Percentiles rank a stretch among this genome's conserved stretches.
phyloP scores from a whole-genome alignment of 2,113 vertebrate genomes.

The Podocnemis expansa region DNA sequence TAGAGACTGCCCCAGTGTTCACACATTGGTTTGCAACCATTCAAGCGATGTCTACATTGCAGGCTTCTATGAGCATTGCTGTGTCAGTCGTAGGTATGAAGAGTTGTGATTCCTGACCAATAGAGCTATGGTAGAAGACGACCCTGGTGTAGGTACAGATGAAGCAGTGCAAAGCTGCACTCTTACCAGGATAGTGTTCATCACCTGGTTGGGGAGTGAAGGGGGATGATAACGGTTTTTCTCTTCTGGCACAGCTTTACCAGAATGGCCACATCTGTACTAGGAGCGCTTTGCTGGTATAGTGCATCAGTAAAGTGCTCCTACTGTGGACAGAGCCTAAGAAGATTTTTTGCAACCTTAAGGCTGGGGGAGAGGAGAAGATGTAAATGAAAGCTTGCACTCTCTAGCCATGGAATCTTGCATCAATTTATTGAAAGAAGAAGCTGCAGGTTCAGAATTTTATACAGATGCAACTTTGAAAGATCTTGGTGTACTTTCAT shows the following conservation, averaged over 20 bases:
- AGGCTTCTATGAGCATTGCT: neutral
- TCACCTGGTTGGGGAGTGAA: no score
- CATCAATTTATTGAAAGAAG: no score
- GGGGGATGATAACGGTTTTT: neutral
- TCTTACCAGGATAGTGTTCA: no score
- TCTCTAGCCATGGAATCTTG: no score
- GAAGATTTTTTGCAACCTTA: neutral
- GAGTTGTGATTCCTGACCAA: neutral
- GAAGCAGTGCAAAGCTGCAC: no score
- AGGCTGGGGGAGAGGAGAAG: neutral
- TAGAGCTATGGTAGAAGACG: no score
- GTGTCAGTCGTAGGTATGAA: neutral
- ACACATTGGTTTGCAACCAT: neutral
- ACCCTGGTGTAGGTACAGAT: neutral
- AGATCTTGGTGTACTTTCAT: no score
- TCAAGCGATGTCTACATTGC: neutral
- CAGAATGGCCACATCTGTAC: neutral
- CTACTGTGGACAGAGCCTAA: neutral
- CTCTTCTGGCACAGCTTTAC: neutral
- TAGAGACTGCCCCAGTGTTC: neutral
- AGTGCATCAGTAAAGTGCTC: neutral
- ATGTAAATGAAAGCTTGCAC: no score
- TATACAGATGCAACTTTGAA: no score
- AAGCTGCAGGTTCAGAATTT: no score
- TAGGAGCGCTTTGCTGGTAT: neutral